These are phyloP conservation scores for Nephotettix cincticeps DNA, from an alignment of 1,140 invertebrate species.

Conservation along the genomic window DNA sequence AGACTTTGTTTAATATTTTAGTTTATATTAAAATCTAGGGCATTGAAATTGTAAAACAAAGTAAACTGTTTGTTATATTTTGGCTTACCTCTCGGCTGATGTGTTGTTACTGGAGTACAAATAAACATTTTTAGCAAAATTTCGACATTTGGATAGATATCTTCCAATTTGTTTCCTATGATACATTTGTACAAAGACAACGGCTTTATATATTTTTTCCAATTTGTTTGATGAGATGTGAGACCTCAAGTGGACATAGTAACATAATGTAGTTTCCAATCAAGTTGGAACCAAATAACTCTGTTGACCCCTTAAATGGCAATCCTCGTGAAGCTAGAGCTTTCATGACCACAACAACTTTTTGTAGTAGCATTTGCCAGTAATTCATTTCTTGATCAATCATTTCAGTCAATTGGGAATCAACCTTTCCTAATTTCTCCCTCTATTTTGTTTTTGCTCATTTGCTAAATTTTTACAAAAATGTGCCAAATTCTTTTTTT, in stretches of 20 bases:
- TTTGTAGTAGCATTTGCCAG: slow-evolving; percentile 35
- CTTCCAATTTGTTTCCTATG: too few species aligned
- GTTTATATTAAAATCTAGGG: not conserved
- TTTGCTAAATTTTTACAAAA: not conserved
- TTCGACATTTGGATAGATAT: too few species aligned
- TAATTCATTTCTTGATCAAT: slow-evolving; percentile 30
- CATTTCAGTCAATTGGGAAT: slow-evolving; percentile 10
- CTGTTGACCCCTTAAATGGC: slow-evolving; percentile 35
- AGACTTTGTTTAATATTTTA: too few species aligned
- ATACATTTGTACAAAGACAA: too few species aligned
- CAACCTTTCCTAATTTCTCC: not conserved
- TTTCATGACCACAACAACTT: slow-evolving; percentile 38
- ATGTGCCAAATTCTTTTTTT: not conserved
- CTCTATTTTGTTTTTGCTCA: slow-evolving; percentile 13
- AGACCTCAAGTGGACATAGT: too few species aligned
- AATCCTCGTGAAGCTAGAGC: slow-evolving; percentile 35
- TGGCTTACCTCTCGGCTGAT: not conserved
- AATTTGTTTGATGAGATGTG: not conserved
- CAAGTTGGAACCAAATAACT: slow-evolving; percentile 33
- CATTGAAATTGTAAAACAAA: too few species aligned
- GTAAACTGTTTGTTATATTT: not conserved
- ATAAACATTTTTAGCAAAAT: too few species aligned
- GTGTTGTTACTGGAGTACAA: not conserved
- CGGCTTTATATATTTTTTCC: not conserved
- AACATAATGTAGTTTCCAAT: slow-evolving; percentile 39